These are phyloP conservation scores for Leptobrachium ailaonicum DNA, from an alignment of 2,113 vertebrate species.

Conservation along the genomic window DNA sequence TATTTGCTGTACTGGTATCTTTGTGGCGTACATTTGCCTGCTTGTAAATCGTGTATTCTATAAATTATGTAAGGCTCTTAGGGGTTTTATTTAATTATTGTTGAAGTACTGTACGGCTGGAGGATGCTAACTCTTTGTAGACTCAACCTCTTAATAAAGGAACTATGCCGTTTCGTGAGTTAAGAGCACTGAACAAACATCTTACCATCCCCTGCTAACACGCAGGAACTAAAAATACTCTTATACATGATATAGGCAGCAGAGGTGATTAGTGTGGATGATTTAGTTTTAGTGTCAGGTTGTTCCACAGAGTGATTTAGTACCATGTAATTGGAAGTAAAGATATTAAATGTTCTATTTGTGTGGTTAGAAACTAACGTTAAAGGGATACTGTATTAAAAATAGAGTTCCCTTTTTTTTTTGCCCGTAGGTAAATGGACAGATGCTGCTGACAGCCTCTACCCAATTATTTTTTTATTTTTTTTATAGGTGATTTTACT, in stretches of 20 bases:
- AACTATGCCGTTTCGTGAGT: background rate
- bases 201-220: background rate
- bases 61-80: conserved; percentile 54
- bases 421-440: too few species aligned
- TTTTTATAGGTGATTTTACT: too few species aligned
- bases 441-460: too few species aligned
- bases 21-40: conserved; percentile 66
- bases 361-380: too few species aligned
- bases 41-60: conserved; percentile 59
- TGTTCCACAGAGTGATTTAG: too few species aligned
- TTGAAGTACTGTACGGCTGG: conserved; percentile 28
- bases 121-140: conserved; percentile 48
- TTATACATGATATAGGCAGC: too few species aligned
- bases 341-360: too few species aligned
- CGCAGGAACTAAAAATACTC: background rate
- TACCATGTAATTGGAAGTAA: too few species aligned
- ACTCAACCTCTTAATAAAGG: conserved; percentile 29
- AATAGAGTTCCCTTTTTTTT: too few species aligned
- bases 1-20: conserved; percentile 78
- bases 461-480: too few species aligned
- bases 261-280: too few species aligned
- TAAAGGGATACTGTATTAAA: too few species aligned
- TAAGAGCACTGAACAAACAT: conserved; percentile 9
- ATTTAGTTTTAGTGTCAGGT: background rate
- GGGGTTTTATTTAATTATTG: conserved; percentile 56